Evolutionary conservation across 2,888 invertebrate species (phyloP).

Genomic region (Agonopterix alstromeriana): DNA sequence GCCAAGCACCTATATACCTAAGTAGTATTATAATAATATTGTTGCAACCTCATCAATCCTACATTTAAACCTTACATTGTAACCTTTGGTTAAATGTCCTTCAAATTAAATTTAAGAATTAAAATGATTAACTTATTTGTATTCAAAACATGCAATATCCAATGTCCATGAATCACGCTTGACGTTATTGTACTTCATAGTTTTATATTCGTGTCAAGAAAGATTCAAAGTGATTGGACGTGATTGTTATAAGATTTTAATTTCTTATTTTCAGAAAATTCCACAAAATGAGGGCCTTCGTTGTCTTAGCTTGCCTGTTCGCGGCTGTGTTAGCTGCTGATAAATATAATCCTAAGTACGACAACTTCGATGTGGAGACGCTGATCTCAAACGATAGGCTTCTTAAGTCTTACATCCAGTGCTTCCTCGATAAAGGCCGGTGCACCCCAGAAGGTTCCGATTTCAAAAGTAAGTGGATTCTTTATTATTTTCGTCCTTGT

Average conservation of each 20-base stretch:
- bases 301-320: conserved; percentile 49
- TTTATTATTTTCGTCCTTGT: no score
- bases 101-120: conserved; percentile 1
- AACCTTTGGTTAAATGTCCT: no score
- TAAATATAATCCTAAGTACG: conserved; percentile 82
- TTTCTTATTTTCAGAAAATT: background rate
- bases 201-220: conserved; percentile 31
- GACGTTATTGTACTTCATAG: conserved; percentile 20
- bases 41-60: no score
- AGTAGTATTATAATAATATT: no score
- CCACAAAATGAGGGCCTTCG: conserved; percentile 46
- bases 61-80: no score
- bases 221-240: conserved; percentile 24
- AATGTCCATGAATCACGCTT: conserved; percentile 30
- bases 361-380: conserved; percentile 83
- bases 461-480: conserved; percentile 80
- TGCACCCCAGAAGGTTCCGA: conserved; percentile 85
- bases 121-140: conserved; percentile 19
- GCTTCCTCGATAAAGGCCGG: conserved; percentile 80
- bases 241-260: conserved; percentile 7
- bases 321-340: conserved; percentile 50
- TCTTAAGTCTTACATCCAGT: conserved; percentile 83
- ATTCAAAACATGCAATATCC: conserved; percentile 36
- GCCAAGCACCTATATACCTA: no score
- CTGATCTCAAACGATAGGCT: conserved; percentile 82